Base-by-base conservation (phyloP, 2,888 invertebrate genomes). In the Sericinus montela region DNA sequence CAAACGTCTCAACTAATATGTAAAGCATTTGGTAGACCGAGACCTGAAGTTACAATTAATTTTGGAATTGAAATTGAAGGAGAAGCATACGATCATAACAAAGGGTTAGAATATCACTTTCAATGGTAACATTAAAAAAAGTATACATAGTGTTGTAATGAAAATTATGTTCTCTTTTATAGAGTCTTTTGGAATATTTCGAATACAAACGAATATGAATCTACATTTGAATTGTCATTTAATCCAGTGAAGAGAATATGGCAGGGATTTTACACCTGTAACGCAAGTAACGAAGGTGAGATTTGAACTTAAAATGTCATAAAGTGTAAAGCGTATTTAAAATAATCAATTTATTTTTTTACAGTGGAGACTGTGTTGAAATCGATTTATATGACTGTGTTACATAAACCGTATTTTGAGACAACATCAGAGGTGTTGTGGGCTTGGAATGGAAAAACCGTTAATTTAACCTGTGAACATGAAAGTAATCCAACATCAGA, bases 251-350 rank as follows among this genome's bases (percentile, higher is more conserved):
- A 62, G 23, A 67, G 70, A 56, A 53, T 56, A 1, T 59, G 69
- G 6, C 72, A 70, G 53, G 85, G 85, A 23, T 49, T 61, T 36
- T 86, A 80, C 40, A 48, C 64, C 11, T 87, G 87, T 52, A 80
- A 77, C 43, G 84, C 84, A 1, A 69, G 55, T 7, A 86, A 86
- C 60, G 67, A 67, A 51, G 81, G 87, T 84, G 67, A 65, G 34
- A 30, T 15, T 15, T 7, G 23, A 8, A 32, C 8, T 8, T 25
- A 1, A 25, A 8, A 8, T 1, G 7, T 5, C 25, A 7, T 25
- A 8, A 5, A 25, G 8, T 8, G n/a, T n/a, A n/a, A n/a, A 25
- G 8, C 4, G 7, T 25, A 25, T 5, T 25, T 25, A 8, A 8
- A 25, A 1, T 7, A 11, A 13, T 32, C 5, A 32, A 11, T 28